phyloP scores from a whole-genome alignment of 2,888 invertebrate genomes.

The Desoria tigrina region DNA sequence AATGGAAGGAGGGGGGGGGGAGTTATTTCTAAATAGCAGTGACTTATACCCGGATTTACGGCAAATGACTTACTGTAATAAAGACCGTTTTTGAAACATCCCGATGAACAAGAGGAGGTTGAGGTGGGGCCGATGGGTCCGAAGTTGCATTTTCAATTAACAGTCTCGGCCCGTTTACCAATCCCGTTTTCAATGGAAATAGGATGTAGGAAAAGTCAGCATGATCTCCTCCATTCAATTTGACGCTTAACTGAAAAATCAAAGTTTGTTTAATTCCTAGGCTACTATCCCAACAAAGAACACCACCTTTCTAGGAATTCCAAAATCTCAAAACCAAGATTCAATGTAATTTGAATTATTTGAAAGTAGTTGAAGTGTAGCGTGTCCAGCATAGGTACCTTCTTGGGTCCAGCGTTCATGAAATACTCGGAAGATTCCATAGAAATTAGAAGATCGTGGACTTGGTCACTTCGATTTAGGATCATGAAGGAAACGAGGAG shows the following conservation, averaged over 20 bases:
- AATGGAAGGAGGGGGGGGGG: too few relatives aligned
- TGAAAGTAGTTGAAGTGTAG: background rate
- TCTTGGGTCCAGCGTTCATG: conserved; percentile 93
- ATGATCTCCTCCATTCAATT: conserved; percentile 57
- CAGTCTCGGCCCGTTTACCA: conserved; percentile 60
- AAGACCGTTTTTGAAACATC: conserved; percentile 47
- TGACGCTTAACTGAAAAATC: conserved; percentile 56
- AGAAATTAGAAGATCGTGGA: conserved; percentile 71
- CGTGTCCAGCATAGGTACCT: conserved; percentile 61
- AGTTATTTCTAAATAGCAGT: too few relatives aligned
- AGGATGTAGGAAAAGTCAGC: conserved; percentile 68
- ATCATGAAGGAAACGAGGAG: conserved; percentile 71
- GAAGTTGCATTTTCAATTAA: conserved; percentile 30
- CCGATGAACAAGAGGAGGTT: conserved; percentile 26
- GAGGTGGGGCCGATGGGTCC: conserved; percentile 13
- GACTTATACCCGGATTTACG: too few relatives aligned
- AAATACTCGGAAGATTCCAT: conserved; percentile 87
- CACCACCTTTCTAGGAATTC: too few relatives aligned
- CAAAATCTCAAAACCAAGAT: background rate
- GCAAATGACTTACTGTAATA: conserved; percentile 42
- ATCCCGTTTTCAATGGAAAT: conserved; percentile 74
- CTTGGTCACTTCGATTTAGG: conserved; percentile 69
- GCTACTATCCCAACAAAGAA: too few relatives aligned
- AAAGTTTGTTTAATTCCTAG: too few relatives aligned
- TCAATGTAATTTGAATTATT: background rate